These are phyloP conservation scores for Zelleria hepariella DNA, from an alignment of 2,888 invertebrate genomes.

Conservation along the genomic window DNA sequence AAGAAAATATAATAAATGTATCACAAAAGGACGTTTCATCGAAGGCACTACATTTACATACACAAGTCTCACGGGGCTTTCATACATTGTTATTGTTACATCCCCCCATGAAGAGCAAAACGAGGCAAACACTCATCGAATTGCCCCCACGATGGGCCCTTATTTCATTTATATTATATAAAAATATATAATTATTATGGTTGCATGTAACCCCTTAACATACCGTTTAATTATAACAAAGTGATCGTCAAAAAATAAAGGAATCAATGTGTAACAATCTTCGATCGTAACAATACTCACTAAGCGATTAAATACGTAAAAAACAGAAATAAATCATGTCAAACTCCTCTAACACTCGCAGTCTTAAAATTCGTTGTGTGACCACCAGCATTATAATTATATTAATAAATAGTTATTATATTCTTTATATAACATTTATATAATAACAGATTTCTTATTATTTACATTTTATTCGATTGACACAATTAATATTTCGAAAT, in stretches of 20 bases:
- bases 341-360: conserved; percentile 55
- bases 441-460: conserved; percentile 23
- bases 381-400: conserved; percentile 56
- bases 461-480: conserved; percentile 60
- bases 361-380: conserved; percentile 70
- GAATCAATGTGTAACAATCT: conserved; percentile 44
- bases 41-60: conserved; percentile 48
- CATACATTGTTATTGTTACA: too few relatives aligned
- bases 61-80: neutral
- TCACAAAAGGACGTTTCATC: conserved; percentile 66
- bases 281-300: conserved; percentile 37
- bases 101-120: too few relatives aligned
- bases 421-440: conserved; percentile 9
- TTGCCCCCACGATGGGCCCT: too few relatives aligned
- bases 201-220: conserved; percentile 19
- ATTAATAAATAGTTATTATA: conserved; percentile 17
- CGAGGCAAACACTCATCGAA: too few relatives aligned
- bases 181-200: conserved; percentile 5
- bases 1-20: conserved; percentile 51
- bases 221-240: conserved; percentile 34
- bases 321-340: conserved; percentile 42
- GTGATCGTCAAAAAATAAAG: conserved; percentile 63
- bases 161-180: neutral
- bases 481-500: conserved; percentile 42
- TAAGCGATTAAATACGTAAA: conserved; percentile 55